Evolutionary conservation across 2,113 vertebrate species (phyloP).

Genomic region (Taxidea taxus): DNA sequence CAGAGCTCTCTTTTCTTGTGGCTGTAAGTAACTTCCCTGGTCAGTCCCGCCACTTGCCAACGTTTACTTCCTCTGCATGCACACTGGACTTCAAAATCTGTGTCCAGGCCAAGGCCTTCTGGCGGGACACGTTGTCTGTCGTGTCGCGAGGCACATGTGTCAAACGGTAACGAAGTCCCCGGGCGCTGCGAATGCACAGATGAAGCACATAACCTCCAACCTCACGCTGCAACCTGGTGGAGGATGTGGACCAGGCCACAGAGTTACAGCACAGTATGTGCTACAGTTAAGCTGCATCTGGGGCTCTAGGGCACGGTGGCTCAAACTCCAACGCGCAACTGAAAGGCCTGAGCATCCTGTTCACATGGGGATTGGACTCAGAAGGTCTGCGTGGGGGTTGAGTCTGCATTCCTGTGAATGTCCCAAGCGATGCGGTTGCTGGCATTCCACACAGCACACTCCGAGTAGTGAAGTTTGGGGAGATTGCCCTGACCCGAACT

Average conservation of each 20-base stretch:
- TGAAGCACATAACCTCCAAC: not conserved
- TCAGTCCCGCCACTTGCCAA: not conserved
- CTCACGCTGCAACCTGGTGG: not conserved
- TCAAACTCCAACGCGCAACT: not conserved
- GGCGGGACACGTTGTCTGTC: rapidly evolving
- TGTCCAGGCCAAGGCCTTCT: too few species aligned
- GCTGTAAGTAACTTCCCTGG: too few species aligned
- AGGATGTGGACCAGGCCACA: too few species aligned
- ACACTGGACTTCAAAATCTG: too few species aligned
- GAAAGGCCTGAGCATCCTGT: not conserved
- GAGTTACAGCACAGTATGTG: not conserved
- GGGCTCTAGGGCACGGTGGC: rapidly evolving
- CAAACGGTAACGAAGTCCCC: not conserved
- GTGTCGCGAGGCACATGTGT: not conserved
- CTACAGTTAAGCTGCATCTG: too few species aligned
- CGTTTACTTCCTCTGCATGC: rapidly evolving
- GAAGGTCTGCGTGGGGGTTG: not conserved
- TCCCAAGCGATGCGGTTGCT: too few species aligned
- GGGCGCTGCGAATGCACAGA: rapidly evolving
- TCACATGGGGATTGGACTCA: not conserved
- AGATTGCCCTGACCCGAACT: not conserved
- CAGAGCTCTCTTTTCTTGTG: not conserved
- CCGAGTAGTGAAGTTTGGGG: not conserved
- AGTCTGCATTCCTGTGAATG: rapidly evolving
- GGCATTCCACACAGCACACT: rapidly evolving